Evolutionary conservation across 2,888 invertebrate species (phyloP).

Genomic region (Fragum sueziense): DNA sequence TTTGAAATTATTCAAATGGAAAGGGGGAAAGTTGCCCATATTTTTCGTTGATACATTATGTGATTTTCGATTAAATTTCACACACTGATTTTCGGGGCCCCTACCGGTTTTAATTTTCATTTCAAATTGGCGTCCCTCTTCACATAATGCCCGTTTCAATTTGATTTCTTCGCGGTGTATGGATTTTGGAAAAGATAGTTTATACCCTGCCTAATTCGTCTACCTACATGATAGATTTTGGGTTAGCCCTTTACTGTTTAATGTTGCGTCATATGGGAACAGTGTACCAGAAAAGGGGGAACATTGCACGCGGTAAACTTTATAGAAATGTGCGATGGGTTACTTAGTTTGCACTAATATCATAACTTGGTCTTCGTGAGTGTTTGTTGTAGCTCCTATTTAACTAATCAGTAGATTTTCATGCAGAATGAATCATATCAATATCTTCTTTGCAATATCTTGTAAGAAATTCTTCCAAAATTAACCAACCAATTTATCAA

Average conservation of each 20-base stretch:
- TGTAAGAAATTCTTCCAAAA: too few species aligned
- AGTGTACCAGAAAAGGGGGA: background rate
- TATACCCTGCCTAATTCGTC: background rate
- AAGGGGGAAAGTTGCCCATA: slow-evolving; percentile 10
- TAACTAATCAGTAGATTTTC: too few species aligned
- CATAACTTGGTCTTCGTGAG: too few species aligned
- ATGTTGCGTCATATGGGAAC: background rate
- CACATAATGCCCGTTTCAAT: slow-evolving; percentile 20
- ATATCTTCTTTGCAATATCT: too few species aligned
- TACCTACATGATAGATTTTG: background rate
- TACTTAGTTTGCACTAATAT: too few species aligned
- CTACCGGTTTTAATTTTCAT: slow-evolving; percentile 20
- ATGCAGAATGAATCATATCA: too few species aligned
- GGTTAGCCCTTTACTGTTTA: background rate
- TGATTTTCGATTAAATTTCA: slow-evolving; percentile 24
- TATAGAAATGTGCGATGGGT: too few species aligned
- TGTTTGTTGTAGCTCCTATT: too few species aligned
- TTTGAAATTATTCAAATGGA: background rate
- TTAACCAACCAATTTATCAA: too few species aligned
- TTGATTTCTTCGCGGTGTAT: slow-evolving; percentile 18
- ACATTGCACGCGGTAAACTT: too few species aligned
- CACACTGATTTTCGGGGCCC: background rate
- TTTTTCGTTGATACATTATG: slow-evolving; percentile 23
- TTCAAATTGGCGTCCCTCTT: slow-evolving; percentile 16
- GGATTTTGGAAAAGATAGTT: slow-evolving; percentile 2